Conservation (phyloP, 2,888 invertebrate genomes). For the Polymixis lichenea region DNA sequence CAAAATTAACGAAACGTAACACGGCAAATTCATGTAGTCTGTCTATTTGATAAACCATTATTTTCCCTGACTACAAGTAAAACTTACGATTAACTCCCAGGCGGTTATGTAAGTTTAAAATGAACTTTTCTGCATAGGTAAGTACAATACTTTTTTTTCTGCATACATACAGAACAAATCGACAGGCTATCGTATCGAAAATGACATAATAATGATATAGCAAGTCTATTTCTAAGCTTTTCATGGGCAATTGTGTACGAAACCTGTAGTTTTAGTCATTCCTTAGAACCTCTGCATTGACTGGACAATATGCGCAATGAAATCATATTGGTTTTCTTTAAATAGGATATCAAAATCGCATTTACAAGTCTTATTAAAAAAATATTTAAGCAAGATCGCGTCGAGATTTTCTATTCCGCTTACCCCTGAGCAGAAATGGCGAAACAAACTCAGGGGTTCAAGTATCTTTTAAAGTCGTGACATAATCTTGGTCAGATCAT, state of each 20-base stretch:
- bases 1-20: no score
- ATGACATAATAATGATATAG: no score
- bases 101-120: no score
- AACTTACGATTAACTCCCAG: no score
- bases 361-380: neutral
- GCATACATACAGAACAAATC: no score
- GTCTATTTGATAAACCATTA: no score
- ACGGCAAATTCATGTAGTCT: no score
- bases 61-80: no score
- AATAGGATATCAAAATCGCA: neutral
- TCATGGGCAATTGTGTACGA: constrained; percentile 1
- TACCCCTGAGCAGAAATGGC: neutral
- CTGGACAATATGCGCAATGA: neutral
- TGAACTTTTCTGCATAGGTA: no score
- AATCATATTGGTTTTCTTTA: neutral
- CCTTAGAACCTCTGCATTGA: constrained; percentile 17
- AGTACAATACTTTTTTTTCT: no score
- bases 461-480: neutral
- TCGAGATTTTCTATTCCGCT: neutral
- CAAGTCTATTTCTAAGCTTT: neutral
- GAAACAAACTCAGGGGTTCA: neutral
- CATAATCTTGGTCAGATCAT: neutral
- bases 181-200: no score
- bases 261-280: constrained; percentile 36
- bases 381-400: neutral